Base-by-base conservation (phyloP, 2,113 vertebrate genomes). In the Chitala chitala region DNA sequence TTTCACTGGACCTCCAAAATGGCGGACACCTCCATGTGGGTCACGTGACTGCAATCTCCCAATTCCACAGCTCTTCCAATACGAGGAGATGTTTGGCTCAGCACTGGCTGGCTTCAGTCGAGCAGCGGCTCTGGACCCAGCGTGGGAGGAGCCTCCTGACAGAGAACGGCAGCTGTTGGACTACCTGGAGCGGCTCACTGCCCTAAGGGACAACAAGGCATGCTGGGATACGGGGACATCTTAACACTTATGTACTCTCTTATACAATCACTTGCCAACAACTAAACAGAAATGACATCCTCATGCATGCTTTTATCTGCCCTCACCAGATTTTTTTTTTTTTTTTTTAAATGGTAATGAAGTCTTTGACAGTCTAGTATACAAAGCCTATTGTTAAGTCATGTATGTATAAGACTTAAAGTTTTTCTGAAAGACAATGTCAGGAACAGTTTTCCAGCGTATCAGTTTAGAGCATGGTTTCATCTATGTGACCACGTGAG, bases 31-130 rank as follows among this genome's bases (percentile, higher is more conserved):
- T n/a, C n/a, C n/a, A n/a, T 58, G 10, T 72, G n/a, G 46, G 22
- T 72, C 22, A 59, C n/a, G n/a, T 58, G 26, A 26, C 59, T 50
- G 31, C 15, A 9, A 15, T 40, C n/a, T 12, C 29, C 55, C 7
- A n/a, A 40, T 33, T 26, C 66, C 38, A 26, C 33, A 93, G 92
- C 83, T 96, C 55, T 92, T 93, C 83, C 93, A 96, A 80, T 96
- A 94, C 3, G 94, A 95, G 82, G 94, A 96, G 85, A 94, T 88
- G 87, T 96, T 89, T 2, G 86, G 85, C 3, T 92, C 91, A 2
- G 94, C 94, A 42, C 81, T 96, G 5, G 86, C 81, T 0, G 94
- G 94, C 46, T 95, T 92, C 79, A 89, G 89, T 38, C 89, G 82
- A 24, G 94, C 94, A 0, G 88, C 89, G 1, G 84, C 81, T 0